Evolutionary conservation across 2,888 invertebrate genomes (phyloP), one percentile per base, ranked within the genome.

Genomic region (Cephus rjabovi): DNA sequence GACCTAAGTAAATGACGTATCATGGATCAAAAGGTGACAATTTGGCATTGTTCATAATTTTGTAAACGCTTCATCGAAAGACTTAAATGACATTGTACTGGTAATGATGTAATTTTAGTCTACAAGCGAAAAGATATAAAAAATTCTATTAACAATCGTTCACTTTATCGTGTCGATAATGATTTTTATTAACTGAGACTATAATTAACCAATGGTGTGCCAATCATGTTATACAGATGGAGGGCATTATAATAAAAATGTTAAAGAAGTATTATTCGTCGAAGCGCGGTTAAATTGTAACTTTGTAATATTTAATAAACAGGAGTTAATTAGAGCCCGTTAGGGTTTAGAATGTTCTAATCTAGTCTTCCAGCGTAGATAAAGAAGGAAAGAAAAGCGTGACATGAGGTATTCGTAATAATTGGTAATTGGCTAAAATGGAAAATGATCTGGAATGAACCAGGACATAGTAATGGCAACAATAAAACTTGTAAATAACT

Each of bases 361-460:
- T 89, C 89, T 89, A 89, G 89, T 89, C 89, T 89, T 89, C 88
- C 89, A 87, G 81, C 82, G 81, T 86, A 86, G 81, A 83, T 82
- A 82, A 75, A 76, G 35, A 75, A 23, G 34, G 12, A 56, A 76
- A 73, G 76, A 30, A 73, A 35, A 70, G 70, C 34, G 30, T 68
- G 74, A 69, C 34, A 69, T 69, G 68, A 71, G 73, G 33, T 68
- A 69, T 31, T 68, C 74, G 12, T 15, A 35, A 40, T 40, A 34
- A n/a, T 33, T 35, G 70, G 69, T 37, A 15, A 12, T 79, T 70
- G 69, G 69, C 30, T 15, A 34, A 73, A 70, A 75, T 68, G 35
- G 75, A 33, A 76, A 74, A 30, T 76, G 73, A 74, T 81, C 77
- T 76, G 79, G 73, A 81, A 79, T 79, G 76, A 77, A 79, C 79